Percentiles rank a stretch among this genome's conserved stretches.
Evolutionary conservation across 2,113 vertebrate species (phyloP).

Genomic region (Cettia cetti): DNA sequence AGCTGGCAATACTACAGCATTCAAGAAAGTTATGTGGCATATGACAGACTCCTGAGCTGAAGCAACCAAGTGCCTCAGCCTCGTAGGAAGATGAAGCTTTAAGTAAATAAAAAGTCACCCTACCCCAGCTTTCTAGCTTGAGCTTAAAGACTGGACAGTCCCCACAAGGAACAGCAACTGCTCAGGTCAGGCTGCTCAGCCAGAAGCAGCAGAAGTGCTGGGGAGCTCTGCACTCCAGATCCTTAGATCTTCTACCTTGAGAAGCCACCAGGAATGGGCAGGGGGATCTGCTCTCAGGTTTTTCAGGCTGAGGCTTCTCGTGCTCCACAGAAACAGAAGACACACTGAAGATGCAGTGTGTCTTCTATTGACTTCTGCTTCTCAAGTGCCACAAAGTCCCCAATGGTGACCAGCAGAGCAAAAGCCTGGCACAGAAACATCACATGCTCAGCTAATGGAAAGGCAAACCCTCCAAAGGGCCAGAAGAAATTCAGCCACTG

Average conservation of each 20-base stretch:
- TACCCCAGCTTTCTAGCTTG: neutral
- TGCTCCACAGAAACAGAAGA: neutral
- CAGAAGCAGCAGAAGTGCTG: neutral
- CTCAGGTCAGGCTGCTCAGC: neutral
- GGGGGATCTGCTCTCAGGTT: neutral
- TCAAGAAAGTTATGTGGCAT: neutral
- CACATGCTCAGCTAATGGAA: neutral
- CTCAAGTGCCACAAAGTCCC: neutral
- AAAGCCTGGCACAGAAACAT: fast-evolving
- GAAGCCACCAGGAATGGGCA: neutral
- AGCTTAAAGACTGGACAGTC: neutral
- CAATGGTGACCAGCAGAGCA: fast-evolving
- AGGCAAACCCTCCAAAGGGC: neutral
- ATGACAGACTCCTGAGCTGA: neutral
- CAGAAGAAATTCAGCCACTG: neutral
- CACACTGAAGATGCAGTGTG: neutral
- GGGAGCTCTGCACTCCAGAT: neutral
- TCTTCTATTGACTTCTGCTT: neutral
- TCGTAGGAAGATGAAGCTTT: neutral
- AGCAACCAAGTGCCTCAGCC: neutral
- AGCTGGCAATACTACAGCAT: neutral
- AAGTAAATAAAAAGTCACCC: neutral
- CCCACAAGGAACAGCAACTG: neutral
- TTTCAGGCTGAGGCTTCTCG: fast-evolving
- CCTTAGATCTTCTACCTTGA: neutral